Evolutionary conservation across 2,797 vertebrate species (phyloP).

Genomic region (Hybognathus amarus): DNA sequence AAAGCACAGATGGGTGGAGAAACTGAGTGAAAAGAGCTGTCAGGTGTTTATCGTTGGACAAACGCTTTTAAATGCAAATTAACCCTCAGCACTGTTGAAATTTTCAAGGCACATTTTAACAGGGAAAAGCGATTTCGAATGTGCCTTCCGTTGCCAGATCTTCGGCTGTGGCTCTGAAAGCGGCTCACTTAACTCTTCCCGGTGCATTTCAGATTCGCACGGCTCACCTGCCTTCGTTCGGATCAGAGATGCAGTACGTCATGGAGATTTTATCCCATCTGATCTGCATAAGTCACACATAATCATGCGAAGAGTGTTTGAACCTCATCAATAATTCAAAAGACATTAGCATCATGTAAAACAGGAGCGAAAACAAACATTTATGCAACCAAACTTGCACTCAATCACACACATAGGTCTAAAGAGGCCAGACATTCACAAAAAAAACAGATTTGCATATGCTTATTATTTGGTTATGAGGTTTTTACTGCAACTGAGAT

Average conservation of each 20-base stretch:
- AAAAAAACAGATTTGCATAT: neutral
- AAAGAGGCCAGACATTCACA: neutral
- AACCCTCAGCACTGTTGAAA: neutral
- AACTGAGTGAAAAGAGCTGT: conserved; percentile 8
- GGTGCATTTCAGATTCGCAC: neutral
- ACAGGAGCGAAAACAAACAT: neutral
- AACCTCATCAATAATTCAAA: conserved; percentile 23
- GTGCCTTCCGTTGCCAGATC: neutral
- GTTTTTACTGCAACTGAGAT: neutral
- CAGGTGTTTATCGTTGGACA: conserved; percentile 7
- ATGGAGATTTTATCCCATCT: conserved; percentile 7
- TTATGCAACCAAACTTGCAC: neutral
- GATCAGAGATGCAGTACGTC: neutral
- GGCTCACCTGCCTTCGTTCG: neutral
- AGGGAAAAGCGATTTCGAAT: neutral
- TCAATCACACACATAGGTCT: neutral
- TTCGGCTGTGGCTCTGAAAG: neutral
- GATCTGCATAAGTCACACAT: conserved; percentile 16
- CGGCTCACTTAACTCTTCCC: neutral
- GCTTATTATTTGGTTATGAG: neutral
- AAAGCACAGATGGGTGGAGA: conserved; percentile 54
- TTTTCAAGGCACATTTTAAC: neutral
- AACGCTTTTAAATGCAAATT: neutral
- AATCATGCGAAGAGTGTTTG: neutral
- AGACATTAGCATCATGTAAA: conserved; percentile 24